Percentiles rank a stretch among this genome's conserved stretches.
These are phyloP conservation scores for Oscheius sp. DNA, from an alignment of 2,888 invertebrate species.

Conservation along the genomic window DNA sequence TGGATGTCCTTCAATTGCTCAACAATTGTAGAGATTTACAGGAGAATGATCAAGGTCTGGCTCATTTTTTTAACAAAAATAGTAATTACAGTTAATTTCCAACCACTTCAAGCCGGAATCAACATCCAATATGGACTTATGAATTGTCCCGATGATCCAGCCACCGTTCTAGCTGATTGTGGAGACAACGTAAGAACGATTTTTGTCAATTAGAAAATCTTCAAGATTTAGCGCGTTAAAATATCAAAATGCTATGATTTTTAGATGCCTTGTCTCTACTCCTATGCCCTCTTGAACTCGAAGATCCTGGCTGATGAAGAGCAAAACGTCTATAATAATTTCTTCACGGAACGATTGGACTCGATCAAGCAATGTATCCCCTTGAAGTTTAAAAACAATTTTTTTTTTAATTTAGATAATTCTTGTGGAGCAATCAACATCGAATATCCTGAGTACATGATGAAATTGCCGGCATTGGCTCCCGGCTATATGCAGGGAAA, in stretches of 20 bases:
- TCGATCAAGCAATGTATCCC: constrained; percentile 61
- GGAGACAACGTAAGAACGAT: constrained; percentile 62
- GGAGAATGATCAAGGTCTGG: constrained; percentile 32
- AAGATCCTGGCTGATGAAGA: constrained; percentile 62
- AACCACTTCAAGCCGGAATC: constrained; percentile 59
- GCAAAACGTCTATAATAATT: constrained; percentile 60
- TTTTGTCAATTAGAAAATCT: background rate
- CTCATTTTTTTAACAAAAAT: too few species aligned
- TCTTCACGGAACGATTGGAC: constrained; percentile 50
- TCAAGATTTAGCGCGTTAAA: background rate
- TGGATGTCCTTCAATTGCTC: constrained; percentile 61
- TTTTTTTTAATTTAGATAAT: constrained; percentile 57
- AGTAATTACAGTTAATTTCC: constrained; percentile 59
- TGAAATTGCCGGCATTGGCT: constrained; percentile 57
- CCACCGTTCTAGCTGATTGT: constrained; percentile 59
- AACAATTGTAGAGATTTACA: constrained; percentile 64
- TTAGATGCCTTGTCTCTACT: constrained; percentile 63
- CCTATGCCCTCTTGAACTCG: constrained; percentile 66
- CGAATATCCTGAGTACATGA: constrained; percentile 65
- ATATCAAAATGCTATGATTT: background rate
- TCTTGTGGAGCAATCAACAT: constrained; percentile 70
- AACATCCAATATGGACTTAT: constrained; percentile 51
- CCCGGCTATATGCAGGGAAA: constrained; percentile 56
- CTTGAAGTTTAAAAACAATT: background rate
- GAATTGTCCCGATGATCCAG: constrained; percentile 67